Base-by-base conservation (phyloP, 2,113 vertebrate genomes). In the Oreocharis arfaki region DNA sequence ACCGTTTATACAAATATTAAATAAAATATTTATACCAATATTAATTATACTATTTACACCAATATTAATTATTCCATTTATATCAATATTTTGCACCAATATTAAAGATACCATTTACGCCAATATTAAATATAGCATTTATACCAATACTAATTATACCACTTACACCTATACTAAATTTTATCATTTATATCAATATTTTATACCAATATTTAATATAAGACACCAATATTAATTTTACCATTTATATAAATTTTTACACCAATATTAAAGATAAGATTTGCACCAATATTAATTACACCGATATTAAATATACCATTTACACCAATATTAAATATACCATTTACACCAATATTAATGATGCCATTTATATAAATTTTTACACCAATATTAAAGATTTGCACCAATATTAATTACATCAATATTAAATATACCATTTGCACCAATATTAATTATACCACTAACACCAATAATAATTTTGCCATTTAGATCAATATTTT, bases 181-280 rank as follows among this genome's bases (percentile, higher is more conserved):
- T 16, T 24, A 17, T 6, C 42, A 42, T 42, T 42, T 42, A 39
- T 39, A 39, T 12, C 39, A 17, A 30, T 14, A n/a, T 6, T 59
- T 39, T 37, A 7, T 6, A 44, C 13, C 13, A 12, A 6, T 32
- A 16, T 39, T 49, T 30, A 26, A 0, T 3, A 35, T 35, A 35
- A 35, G 13, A 0, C 21, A 44, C 13, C 15, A 10, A 5, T 17
- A 16, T 46, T 49, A 35, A 59, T 3, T 59, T 16, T 24, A 17
- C 15, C 42, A 42, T 42, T 42, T 42, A 39, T 39, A 39, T 12
- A 9, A 17, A 30, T 14, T 6, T 59, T 39, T 37, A 7, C 8
- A 44, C 13, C 13, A 12, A 6, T 32, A 16, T 39, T 49, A 33
- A 26, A 0, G 2, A 35, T 35, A 35, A 35, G 13, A 0, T 27